phyloP scores from a whole-genome alignment of 53 echinoderm and acorn worm species.

The Glandiceps talaboti region DNA sequence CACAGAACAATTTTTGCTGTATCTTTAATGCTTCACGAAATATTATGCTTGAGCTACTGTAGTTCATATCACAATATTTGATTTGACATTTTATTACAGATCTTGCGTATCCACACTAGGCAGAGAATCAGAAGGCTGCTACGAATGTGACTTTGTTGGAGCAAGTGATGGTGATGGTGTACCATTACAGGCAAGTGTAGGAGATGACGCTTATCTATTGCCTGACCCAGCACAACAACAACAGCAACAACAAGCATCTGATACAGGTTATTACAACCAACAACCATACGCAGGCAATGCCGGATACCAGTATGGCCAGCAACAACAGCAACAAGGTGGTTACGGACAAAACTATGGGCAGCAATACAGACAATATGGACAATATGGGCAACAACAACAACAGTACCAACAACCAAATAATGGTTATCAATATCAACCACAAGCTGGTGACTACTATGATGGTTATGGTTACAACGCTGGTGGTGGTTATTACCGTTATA shows the following conservation, averaged over 20 bases:
- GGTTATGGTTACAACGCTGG: no score
- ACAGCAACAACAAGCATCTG: not conserved
- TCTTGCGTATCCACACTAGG: not conserved
- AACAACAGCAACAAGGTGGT: not conserved
- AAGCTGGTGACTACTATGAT: not conserved
- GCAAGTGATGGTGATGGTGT: not conserved
- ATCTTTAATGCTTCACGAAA: no score
- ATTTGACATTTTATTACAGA: not conserved
- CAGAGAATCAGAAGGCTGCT: not conserved
- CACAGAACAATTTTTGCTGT: no score
- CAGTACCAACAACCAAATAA: not conserved
- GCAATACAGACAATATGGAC: not conserved
- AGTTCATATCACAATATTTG: no score
- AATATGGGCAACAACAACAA: not conserved
- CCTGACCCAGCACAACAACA: not conserved
- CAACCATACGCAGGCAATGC: slow-evolving; percentile 26
- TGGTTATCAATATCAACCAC: not conserved
- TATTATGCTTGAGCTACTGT: no score
- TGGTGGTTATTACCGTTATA: not conserved
- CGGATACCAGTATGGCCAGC: not conserved
- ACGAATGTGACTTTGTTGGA: not conserved
- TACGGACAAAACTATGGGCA: not conserved
- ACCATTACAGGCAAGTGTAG: not conserved
- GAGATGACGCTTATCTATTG: not conserved
- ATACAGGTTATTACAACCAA: slow-evolving; percentile 2